Base-by-base conservation (phyloP, 2,113 vertebrate species). In the Cyprinodon brontotheroides region DNA sequence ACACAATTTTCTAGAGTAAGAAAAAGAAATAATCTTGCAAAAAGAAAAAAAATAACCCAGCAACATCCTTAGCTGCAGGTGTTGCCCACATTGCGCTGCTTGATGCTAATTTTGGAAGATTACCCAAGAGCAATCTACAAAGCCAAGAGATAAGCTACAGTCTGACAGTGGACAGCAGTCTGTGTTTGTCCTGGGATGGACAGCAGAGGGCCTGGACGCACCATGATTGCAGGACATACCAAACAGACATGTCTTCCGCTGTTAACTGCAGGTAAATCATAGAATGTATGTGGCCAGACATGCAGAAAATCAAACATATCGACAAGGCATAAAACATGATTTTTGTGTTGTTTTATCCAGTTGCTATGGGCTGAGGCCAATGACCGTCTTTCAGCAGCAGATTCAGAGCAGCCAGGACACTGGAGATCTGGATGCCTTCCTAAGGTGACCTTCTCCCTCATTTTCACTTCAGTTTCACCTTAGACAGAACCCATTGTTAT, bases 211-310 rank as follows among this genome's bases (percentile, higher is more conserved):
- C 82, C 11, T 96, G 95, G 96, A 92, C 77, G 4, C 84, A 78
- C 1, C 74, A 68, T 3, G 77, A 81, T 13, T 93, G 92, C 75
- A 80, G 57, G 50, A 86, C 94, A 13, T 86, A 85, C 3, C 85
- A 80, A 37, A 83, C 85, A 15, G 83, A 89, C 12, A 43, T 83
- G 39, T 15, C 82, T 0, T 11, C 68, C n/a, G 82, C 71, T 29
- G 77, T 95, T 69, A 95, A 78, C 83, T 97, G 95, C 94, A 96
- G 96, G 96, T 97, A 82, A 53, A 12, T 11, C 20, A 6, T 9
- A 3, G 60, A n/a, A 4, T 67, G 2, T 53, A 12, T 40, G 10
- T 20, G 36, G 9, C 39, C 39, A 66, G 12, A 22, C 53, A 3
- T 7, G 8, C 0, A 8, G 5, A 72, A 20, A 47, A 37, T 65